A percentile compares a stretch with the other conserved stretches of the same genome.
phyloP scores from a whole-genome alignment of 2,888 invertebrate genomes.

The Ligdia adustata region DNA sequence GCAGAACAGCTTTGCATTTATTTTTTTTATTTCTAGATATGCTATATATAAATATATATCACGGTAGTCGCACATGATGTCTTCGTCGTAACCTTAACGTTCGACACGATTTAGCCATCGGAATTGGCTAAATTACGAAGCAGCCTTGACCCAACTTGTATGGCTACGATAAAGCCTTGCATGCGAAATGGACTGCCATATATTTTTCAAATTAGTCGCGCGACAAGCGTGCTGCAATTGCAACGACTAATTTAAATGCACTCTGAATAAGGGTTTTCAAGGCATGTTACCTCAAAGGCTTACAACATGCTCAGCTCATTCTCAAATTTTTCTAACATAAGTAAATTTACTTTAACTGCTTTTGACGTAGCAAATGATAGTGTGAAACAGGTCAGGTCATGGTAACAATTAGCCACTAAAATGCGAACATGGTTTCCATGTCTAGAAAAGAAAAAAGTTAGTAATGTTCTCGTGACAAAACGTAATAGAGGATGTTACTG shows the following conservation, averaged over 20 bases:
- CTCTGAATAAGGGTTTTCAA: too few species aligned
- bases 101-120: constrained; percentile 8
- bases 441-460: constrained; percentile 27
- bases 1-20: too few species aligned
- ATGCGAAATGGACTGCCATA: too few species aligned
- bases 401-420: constrained; percentile 24
- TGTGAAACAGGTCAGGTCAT: constrained; percentile 29
- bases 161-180: too few species aligned
- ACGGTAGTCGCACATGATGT: constrained; percentile 3
- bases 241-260: too few species aligned
- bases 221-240: too few species aligned
- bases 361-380: constrained; percentile 5
- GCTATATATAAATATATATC: neutral
- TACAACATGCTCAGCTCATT: too few species aligned
- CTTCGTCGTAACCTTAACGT: neutral
- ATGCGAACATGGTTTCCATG: constrained; percentile 8
- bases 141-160: constrained; percentile 9
- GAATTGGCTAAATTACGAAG: constrained; percentile 6
- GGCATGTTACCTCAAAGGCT: too few species aligned
- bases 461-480: constrained; percentile 29
- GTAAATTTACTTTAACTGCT: too few species aligned
- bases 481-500: constrained; percentile 20
- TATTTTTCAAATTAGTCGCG: too few species aligned
- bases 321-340: too few species aligned
- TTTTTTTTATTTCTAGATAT: too few species aligned